Base-by-base conservation (phyloP, 2,888 invertebrate species). In the Oscheius sp. region DNA sequence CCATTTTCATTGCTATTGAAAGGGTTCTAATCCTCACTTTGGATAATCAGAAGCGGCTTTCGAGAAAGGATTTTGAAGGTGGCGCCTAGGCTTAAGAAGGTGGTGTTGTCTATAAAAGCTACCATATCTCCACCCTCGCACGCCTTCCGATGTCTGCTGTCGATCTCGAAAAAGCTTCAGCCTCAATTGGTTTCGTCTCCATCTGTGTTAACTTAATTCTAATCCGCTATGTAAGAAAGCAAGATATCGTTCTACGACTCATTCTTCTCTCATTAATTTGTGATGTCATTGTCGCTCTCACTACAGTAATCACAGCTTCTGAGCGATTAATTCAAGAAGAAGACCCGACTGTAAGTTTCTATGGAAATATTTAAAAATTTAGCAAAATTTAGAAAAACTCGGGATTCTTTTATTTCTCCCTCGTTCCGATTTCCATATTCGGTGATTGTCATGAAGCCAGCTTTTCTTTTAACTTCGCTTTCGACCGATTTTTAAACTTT, bases 401-500 rank as follows among this genome's bases (percentile, higher is more conserved):
- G n/a, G n/a, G n/a, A n/a, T 10, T 34, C 2, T 61, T 57, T 34
- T 57, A 10, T 17, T 57, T 23, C 25, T 42, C 61, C 6, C 20
- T 27, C 15, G 31, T 45, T 0, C 61, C 61, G 1, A n/a, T 45
- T 15, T 61, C 25, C n/a, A 61, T 61, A 15, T 61, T 61, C n/a
- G 45, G 45, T 17, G 61, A 45, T 25, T n/a, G 42, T 20, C 31
- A 45, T 15, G 45, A 61, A 27, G 27, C 27, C 42, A 27, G 45
- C 6, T 25, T 61, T 42, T 61, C 27, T 15, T 20, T 61, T 15
- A 25, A 61, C 20, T 61, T 61, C 20, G 25, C 61, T 8, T 29
- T 45, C n/a, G 61, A 61, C 20, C 42, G 61, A 12, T 25, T 61
- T 17, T 29, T 61, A 10, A 61, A 45, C 17, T 61, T 61, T 61